Percentiles rank a stretch among this genome's conserved stretches.
Evolutionary conservation across 2,888 invertebrate genomes (phyloP).

Genomic region (Exocentrus adspersus): DNA sequence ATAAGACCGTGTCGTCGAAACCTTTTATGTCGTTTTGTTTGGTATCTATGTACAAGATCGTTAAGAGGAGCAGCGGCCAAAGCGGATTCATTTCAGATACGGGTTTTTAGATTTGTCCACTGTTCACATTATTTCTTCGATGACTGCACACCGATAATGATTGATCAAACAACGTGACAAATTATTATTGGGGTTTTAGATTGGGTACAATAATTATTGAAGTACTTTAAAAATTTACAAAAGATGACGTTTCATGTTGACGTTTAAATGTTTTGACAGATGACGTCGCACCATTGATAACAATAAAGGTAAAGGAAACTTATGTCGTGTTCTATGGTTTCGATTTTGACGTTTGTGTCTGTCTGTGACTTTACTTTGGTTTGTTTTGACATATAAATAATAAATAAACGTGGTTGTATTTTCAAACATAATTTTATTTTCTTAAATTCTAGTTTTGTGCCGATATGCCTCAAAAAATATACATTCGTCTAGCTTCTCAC

Average conservation of each 20-base stretch:
- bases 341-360: too few species aligned
- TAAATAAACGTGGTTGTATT: too few species aligned
- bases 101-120: not conserved
- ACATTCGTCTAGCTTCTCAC: constrained; percentile 72
- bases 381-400: too few species aligned
- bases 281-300: too few species aligned
- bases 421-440: too few species aligned
- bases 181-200: constrained; percentile 18
- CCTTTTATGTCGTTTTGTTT: constrained; percentile 71
- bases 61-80: not conserved
- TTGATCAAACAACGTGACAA: constrained; percentile 18
- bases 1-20: constrained; percentile 84
- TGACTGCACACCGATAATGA: not conserved
- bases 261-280: too few species aligned
- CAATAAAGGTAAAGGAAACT: too few species aligned
- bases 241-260: too few species aligned
- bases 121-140: constrained; percentile 17
- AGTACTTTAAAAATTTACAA: too few species aligned
- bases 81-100: constrained; percentile 1
- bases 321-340: too few species aligned
- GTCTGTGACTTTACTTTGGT: too few species aligned
- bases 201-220: not conserved
- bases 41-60: constrained; percentile 11
- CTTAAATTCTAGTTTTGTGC: not conserved
- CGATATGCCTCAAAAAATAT: constrained; percentile 62